phyloP scores from a whole-genome alignment of 2,888 invertebrate genomes.

The Monopis laevigella region DNA sequence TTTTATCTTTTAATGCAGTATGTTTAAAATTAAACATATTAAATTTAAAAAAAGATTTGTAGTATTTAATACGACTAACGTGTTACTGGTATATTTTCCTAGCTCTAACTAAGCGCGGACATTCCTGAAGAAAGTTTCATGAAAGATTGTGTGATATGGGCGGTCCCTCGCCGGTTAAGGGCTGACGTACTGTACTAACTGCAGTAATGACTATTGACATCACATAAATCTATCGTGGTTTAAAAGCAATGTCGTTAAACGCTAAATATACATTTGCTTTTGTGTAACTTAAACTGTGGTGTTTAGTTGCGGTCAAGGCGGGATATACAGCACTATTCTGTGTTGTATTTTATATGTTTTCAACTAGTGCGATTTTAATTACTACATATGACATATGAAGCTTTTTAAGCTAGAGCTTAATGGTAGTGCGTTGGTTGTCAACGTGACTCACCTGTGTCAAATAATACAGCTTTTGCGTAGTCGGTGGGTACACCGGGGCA shows the following conservation, averaged over 20 bases:
- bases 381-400: neutral
- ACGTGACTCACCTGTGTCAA: slow-evolving; percentile 54
- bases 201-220: too few relatives aligned
- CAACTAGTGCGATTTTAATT: neutral
- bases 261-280: too few relatives aligned
- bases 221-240: too few relatives aligned
- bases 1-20: too few relatives aligned
- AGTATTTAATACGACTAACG: too few relatives aligned
- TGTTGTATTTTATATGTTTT: neutral
- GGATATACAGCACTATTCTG: neutral
- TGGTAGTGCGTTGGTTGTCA: too few relatives aligned
- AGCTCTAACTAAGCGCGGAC: slow-evolving; percentile 1
- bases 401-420: neutral
- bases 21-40: too few relatives aligned
- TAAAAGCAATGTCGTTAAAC: too few relatives aligned
- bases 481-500: slow-evolving; percentile 52
- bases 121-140: too few relatives aligned
- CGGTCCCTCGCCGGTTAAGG: slow-evolving; percentile 7
- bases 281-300: too few relatives aligned
- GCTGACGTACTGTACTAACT: too few relatives aligned
- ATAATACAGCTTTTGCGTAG: slow-evolving; percentile 47
- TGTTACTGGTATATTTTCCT: slow-evolving; percentile 3
- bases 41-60: too few relatives aligned
- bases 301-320: neutral
- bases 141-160: slow-evolving; percentile 4